Conservation (phyloP, 1,140 invertebrate species). For the Phocides pigmalion region DNA sequence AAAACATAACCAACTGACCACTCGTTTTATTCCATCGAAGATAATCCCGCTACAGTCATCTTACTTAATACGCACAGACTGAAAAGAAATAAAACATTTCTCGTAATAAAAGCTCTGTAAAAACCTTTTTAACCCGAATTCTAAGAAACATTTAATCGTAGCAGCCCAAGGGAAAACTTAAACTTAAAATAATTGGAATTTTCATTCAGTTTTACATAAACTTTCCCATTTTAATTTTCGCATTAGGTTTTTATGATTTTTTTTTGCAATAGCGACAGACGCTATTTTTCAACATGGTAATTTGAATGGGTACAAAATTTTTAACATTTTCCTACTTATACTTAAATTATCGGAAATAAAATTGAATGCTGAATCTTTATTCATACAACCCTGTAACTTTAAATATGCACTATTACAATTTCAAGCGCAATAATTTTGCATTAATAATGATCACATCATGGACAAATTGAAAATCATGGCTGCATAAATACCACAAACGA, state of each 20-base stretch:
- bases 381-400: not conserved
- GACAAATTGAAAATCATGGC: constrained; percentile 8
- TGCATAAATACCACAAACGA: constrained; percentile 1
- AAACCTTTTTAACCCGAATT: constrained; percentile 39
- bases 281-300: not conserved
- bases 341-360: too few relatives aligned
- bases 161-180: constrained; percentile 39
- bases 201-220: constrained; percentile 34
- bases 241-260: constrained; percentile 5
- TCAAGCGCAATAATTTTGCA: not conserved
- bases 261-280: not conserved
- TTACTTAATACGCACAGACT: too few relatives aligned
- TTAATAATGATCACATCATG: constrained; percentile 1
- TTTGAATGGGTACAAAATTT: too few relatives aligned
- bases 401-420: not conserved
- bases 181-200: constrained; percentile 43
- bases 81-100: constrained; percentile 12
- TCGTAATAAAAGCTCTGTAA: constrained; percentile 1
- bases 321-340: not conserved
- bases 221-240: constrained; percentile 24
- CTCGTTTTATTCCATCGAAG: not conserved
- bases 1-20: constrained; percentile 13
- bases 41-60: not conserved
- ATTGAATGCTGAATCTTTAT: too few relatives aligned
- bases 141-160: constrained; percentile 38